Evolutionary conservation across 2,797 vertebrate genomes (phyloP), one percentile per base, ranked within the genome.

Genomic region (Sarcophilus harrisii): DNA sequence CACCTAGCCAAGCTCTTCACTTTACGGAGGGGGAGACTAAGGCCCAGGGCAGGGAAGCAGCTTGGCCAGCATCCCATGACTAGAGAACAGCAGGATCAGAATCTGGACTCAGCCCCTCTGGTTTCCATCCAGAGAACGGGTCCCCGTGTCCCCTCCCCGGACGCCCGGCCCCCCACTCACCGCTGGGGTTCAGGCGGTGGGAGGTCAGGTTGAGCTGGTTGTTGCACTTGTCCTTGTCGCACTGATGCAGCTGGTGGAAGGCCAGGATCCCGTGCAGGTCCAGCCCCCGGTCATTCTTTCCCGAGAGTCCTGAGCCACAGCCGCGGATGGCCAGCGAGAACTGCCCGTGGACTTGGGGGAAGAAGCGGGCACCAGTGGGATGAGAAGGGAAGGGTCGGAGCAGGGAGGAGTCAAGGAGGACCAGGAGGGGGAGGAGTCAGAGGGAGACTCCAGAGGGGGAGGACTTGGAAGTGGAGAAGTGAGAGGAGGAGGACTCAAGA

Each of bases 171-270:
- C 30, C 12, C 30, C 14, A 92, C 97, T 9, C 2, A 98, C 98
- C 98, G 58, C 96, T 95, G 0, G 98, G 96, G 55, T 92, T 95
- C 87, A 98, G 96, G 3, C 73, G 95, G 16, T 94, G 66, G 0
- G 89, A 93, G 28, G 92, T 96, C 58, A 98, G 97, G 96, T 98
- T 97, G 95, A 98, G 96, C 49, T 97, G 97, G 95, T 66, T 4
- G 66, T 98, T 98, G 95, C 98, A 98, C 81, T n/a, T 96, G 93
- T 98, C 98, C 55, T 96, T 94, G 57, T 97, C 5, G 92, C 98
- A 98, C 10, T 98, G 98, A 38, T 97, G 98, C 62, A 98, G 95
- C 94, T 98, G 98, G 60, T 98, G 96, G 97, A 98, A 98, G 58
- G 98, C 98, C 57, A 98, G 29, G 6, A 98, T 93, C 73, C 98